These are phyloP conservation scores for Globodera ellingtonae DNA, from an alignment of 1,140 invertebrate species.

Conservation along the genomic window DNA sequence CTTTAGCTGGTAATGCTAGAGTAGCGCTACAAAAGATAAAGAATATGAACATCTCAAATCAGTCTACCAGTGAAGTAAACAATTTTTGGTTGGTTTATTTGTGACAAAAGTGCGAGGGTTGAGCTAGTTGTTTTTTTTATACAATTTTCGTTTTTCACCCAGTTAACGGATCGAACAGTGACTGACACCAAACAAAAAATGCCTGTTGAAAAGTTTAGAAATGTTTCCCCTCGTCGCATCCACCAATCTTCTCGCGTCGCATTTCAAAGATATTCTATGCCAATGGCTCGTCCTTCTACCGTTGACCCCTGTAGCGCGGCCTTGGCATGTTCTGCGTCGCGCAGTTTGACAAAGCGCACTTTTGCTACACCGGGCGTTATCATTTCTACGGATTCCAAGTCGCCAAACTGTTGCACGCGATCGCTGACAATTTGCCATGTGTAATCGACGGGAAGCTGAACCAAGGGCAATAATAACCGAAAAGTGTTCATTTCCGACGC, in stretches of 20 bases:
- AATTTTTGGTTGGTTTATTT: too few relatives aligned
- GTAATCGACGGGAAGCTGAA: conserved; percentile 63
- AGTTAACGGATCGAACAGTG: too few relatives aligned
- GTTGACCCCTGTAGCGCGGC: conserved; percentile 49
- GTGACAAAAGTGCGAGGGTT: too few relatives aligned
- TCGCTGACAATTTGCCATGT: conserved; percentile 65
- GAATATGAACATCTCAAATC: too few relatives aligned
- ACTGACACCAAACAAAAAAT: background rate
- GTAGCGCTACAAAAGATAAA: too few relatives aligned
- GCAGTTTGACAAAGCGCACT: conserved; percentile 55
- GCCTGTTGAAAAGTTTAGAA: background rate
- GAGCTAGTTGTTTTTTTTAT: too few relatives aligned
- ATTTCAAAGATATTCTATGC: conserved; percentile 55
- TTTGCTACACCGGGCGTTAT: conserved; percentile 57
- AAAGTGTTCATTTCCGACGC: background rate
- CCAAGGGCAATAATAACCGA: conserved; percentile 10
- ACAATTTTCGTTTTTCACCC: too few relatives aligned
- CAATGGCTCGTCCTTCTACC: conserved; percentile 57
- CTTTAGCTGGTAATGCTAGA: too few relatives aligned
- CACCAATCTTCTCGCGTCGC: background rate
- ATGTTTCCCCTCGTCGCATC: background rate
- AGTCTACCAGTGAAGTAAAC: too few relatives aligned
- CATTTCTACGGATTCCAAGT: conserved; percentile 62
- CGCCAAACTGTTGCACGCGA: conserved; percentile 57
- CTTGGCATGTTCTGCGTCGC: conserved; percentile 56